phyloP scores from a whole-genome alignment of 2,797 vertebrate species.

The Apodemus agrarius region DNA sequence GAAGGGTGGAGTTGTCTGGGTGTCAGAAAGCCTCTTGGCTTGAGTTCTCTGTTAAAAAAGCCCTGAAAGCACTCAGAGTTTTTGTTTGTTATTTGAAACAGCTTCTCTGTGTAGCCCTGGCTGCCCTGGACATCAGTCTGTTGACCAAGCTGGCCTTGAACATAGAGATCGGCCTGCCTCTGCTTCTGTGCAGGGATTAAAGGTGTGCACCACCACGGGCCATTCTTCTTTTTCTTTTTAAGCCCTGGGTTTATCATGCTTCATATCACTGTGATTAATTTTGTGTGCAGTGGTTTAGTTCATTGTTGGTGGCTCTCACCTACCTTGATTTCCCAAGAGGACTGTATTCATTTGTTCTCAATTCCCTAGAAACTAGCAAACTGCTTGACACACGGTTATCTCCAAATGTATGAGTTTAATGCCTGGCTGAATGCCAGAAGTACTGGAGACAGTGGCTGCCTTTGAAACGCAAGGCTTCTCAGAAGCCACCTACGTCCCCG shows the following conservation, averaged over 20 bases:
- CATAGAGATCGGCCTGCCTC: background rate
- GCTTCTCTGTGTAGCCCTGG: background rate
- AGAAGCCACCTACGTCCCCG: background rate
- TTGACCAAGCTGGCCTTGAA: background rate
- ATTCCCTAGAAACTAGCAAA: background rate
- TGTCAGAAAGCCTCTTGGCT: background rate
- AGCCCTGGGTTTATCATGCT: background rate
- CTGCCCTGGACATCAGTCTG: background rate
- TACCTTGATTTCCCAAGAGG: background rate
- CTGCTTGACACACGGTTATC: background rate
- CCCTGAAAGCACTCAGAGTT: background rate
- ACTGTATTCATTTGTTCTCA: background rate
- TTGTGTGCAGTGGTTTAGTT: background rate
- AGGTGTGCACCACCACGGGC: background rate
- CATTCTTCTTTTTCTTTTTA: background rate
- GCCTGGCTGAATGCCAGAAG: background rate
- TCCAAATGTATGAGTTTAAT: background rate
- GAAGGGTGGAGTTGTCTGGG: background rate
- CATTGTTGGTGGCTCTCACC: background rate
- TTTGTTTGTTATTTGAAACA: background rate
- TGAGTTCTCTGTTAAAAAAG: background rate
- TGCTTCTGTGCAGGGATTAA: background rate
- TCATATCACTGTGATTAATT: background rate
- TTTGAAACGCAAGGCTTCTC: background rate
- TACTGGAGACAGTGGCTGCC: background rate